Base-by-base conservation (phyloP, 2,113 vertebrate genomes). In the Deroptyus accipitrinus region DNA sequence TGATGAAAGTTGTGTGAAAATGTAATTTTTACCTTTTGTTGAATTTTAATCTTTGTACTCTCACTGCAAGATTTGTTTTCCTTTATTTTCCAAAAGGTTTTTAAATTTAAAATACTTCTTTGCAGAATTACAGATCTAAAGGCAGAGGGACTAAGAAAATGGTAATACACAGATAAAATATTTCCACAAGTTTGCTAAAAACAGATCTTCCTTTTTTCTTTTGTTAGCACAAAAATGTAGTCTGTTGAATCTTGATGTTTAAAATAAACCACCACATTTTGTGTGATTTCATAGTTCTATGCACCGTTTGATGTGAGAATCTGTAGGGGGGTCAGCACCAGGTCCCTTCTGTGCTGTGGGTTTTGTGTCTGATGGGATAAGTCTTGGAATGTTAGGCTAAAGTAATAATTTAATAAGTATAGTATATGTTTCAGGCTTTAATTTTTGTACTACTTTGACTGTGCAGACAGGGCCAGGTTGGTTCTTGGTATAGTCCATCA, bases 181-280 rank as follows among this genome's bases (percentile, higher is more conserved):
- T 33, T 85, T 64, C 48, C 22, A 8, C 3, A 6, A 16, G 12
- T 68, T 84, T 44, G 6, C n/a, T 90, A 67, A 46, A 35, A 83
- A 31, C 6, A 57, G 11, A 9, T 59, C 17, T 55, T 78, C 3
- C 7, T 22, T 49, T 62, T 77, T 75, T 76, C 6, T 22, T 27
- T 51, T 42, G 3, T 46, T 35, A 20, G 39, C 14, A 14, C 4
- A 13, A 2, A 67, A 30, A 23, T 1, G 2, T 6, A 4, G n/a
- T 64, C 15, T 31, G 27, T 68, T 78, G 42, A 67, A 86, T 94
- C 62, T 69, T 77, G 24, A 18, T 87, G 25, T 37, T 62, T 83
- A 17, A 76, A 88, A n/a, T 55, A 62, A 67, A 41, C 4, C 1
- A 3, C 15, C 5, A 3, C 7, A 1, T 27, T 83, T 2, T 4